These are phyloP conservation scores for Aythya baeri DNA, from an alignment of 2,113 vertebrate genomes.

Conservation along the genomic window DNA sequence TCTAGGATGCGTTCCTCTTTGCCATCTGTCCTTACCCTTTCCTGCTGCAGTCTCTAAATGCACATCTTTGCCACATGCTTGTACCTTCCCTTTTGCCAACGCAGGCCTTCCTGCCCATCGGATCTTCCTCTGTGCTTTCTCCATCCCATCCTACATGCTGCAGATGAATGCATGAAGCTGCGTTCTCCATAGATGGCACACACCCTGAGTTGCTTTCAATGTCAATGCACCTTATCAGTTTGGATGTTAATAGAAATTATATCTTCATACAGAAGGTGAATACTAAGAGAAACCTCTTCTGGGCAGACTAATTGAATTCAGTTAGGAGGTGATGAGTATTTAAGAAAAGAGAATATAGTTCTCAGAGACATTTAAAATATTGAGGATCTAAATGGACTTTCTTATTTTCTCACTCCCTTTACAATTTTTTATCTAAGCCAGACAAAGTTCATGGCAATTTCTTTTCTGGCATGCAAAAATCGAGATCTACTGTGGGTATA, in stretches of 20 bases:
- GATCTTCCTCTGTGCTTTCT: neutral
- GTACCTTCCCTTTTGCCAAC: neutral
- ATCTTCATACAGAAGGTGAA: neutral
- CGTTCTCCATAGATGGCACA: neutral
- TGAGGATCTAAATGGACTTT: neutral
- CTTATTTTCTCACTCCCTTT: neutral
- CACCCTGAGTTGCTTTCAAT: neutral
- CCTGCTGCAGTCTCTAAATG: neutral
- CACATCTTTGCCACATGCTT: neutral
- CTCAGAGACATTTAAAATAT: neutral
- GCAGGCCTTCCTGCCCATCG: neutral
- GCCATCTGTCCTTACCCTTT: neutral
- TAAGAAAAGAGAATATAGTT: neutral
- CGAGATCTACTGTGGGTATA: neutral
- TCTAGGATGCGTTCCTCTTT: neutral
- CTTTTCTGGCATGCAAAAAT: neutral
- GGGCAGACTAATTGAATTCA: neutral
- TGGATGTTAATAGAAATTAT: neutral
- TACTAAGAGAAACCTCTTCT: neutral
- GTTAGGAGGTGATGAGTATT: neutral
- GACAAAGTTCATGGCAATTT: neutral
- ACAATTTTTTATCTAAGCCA: neutral
- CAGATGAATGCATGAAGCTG: accelerated
- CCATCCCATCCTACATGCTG: neutral
- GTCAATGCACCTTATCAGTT: neutral